phyloP scores from a whole-genome alignment of 2,113 vertebrate species.

The Lepus timidus region DNA sequence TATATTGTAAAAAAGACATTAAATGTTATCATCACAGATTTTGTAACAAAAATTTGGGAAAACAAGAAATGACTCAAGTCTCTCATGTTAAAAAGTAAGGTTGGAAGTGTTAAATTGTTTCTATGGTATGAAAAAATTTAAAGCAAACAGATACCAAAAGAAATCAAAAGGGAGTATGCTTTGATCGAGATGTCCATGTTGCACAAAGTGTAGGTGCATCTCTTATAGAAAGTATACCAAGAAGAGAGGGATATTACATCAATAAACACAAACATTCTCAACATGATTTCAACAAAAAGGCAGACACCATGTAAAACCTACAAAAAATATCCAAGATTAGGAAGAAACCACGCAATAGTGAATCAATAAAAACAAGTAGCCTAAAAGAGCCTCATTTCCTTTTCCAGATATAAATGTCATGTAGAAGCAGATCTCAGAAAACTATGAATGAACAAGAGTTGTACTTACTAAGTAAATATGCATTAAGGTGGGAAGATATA shows the following conservation, averaged over 20 bases:
- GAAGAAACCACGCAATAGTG: neutral
- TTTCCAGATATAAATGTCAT: neutral
- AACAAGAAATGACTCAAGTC: neutral
- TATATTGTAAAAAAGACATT: neutral
- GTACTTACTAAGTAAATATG: neutral
- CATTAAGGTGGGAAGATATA: neutral
- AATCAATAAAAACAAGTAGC: neutral
- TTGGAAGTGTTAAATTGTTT: neutral
- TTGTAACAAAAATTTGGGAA: neutral
- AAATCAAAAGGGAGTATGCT: neutral
- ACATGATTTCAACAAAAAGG: neutral
- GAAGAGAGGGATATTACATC: too few relatives aligned
- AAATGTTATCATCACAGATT: neutral
- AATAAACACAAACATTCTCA: neutral
- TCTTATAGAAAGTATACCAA: neutral
- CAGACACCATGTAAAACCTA: neutral
- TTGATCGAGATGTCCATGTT: neutral
- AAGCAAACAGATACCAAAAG: neutral
- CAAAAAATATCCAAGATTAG: neutral
- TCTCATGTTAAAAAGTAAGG: neutral
- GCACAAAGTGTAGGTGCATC: neutral
- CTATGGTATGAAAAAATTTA: neutral
- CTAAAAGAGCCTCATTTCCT: neutral
- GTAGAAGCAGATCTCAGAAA: neutral
- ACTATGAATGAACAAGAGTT: neutral